phyloP scores from a whole-genome alignment of 92 coral and sea anemone species.

The Siderastrea siderea region DNA sequence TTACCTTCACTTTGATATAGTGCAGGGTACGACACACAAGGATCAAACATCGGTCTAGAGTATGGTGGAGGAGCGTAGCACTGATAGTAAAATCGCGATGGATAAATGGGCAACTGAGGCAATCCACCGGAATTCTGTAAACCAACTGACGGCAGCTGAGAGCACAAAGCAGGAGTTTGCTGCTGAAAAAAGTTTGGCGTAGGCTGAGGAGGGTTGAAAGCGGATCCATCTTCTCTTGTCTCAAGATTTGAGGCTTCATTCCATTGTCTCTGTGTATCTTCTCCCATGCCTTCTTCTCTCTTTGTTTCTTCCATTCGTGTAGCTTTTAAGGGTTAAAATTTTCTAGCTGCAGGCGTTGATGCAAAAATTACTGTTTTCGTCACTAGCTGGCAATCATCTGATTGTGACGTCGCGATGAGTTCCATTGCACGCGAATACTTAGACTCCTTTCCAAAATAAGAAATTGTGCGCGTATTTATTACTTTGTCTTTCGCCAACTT shows the following conservation, averaged over 20 bases:
- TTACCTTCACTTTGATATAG: slow-evolving; percentile 60
- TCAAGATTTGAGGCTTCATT: slow-evolving; percentile 31
- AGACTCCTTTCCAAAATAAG: slow-evolving; percentile 15
- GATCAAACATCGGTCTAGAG: slow-evolving; percentile 49
- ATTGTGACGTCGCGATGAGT: slow-evolving; percentile 33
- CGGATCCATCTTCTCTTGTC: slow-evolving; percentile 32
- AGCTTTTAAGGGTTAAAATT: neutral
- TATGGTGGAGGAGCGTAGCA: slow-evolving; percentile 57
- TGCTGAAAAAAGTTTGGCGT: slow-evolving; percentile 24
- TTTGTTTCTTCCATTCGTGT: slow-evolving; percentile 33
- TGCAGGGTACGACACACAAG: slow-evolving; percentile 57
- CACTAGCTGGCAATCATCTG: slow-evolving; percentile 7
- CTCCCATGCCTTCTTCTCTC: slow-evolving; percentile 26
- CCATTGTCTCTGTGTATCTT: slow-evolving; percentile 26
- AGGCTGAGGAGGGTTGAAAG: slow-evolving; percentile 10
- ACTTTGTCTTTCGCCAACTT: neutral
- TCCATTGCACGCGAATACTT: neutral
- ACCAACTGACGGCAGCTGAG: slow-evolving; percentile 32
- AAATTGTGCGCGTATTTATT: neutral
- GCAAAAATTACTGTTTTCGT: slow-evolving; percentile 8
- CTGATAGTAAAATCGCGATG: slow-evolving; percentile 74
- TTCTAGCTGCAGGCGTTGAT: neutral
- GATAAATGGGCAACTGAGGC: slow-evolving; percentile 72
- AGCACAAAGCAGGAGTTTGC: slow-evolving; percentile 13
- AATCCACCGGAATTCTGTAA: slow-evolving; percentile 31